Conservation (phyloP, 64 coral and sea anemone species). For the Stichodactyla helianthus region DNA sequence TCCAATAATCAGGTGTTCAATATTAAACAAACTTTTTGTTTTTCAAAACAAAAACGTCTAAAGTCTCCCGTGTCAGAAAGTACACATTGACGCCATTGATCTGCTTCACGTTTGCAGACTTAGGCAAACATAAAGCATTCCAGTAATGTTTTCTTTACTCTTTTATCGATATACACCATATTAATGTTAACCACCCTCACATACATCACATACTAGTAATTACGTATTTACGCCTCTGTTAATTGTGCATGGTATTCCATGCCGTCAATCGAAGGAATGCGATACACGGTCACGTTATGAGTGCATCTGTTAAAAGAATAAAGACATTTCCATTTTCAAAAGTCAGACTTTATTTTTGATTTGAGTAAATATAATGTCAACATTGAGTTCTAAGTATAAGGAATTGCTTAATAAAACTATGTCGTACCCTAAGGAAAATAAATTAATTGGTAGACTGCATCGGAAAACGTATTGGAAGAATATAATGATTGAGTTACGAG, state of each 20-base stretch:
- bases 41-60: neutral
- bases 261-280: neutral
- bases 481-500: conserved; percentile 1
- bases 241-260: neutral
- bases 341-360: neutral
- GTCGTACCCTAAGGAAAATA: neutral
- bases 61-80: neutral
- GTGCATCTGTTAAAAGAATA: conserved; percentile 12
- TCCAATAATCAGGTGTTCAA: neutral
- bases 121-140: conserved; percentile 7
- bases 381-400: neutral
- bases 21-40: neutral
- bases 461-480: neutral
- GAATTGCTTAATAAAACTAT: neutral
- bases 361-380: neutral
- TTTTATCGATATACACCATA: neutral
- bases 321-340: neutral
- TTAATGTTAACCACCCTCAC: neutral
- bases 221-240: neutral
- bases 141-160: neutral
- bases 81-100: neutral
- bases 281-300: neutral
- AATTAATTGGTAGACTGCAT: neutral
- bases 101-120: neutral
- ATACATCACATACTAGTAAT: neutral